Evolutionary conservation across 2,797 vertebrate species (phyloP), one percentile per base, ranked within the genome.

Genomic region (Apogon hyalosoma): DNA sequence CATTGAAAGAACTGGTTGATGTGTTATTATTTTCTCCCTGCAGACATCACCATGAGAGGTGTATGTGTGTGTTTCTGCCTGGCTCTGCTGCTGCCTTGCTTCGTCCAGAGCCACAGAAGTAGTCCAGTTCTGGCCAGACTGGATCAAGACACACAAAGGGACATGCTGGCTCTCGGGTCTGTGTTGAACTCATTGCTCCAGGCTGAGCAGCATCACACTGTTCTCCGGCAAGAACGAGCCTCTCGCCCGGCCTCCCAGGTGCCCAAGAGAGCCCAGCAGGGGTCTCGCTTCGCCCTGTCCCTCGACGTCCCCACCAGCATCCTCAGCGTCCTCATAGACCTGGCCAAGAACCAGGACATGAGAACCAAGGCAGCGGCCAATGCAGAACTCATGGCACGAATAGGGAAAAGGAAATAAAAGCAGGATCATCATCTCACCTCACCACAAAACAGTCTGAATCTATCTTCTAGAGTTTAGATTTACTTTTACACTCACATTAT

Each of bases 311-410:
- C 95, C 75, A 95, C 92, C 58, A 94, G 93, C 5, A 89, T 96
- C 80, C 92, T 96, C 69, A 94, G 94, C 15, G 92, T 94, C 62
- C 92, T 95, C 63, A 93, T 96, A 0, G 94, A 96, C 65, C 85
- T 95, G 78, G 95, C 93, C 83, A 95, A 94, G 86, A 95, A 95
- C 85, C 94, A 95, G 68, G 94, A 96, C 73, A 91, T 95, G 91
- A 92, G 91, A 46, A 92, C 91, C 84, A 96, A 94, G 79, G 95
- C 94, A 0, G 95, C 94, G 0, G 93, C 95, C 64, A 96, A 95
- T 0, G 94, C 95, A 0, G 85, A 96, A 84, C 92, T 96, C 67
- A 95, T 96, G 95, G 94, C 95, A 33, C 90, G 79, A 13, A 94
- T 96, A 0, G 95, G 95, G 64, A 92, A 88, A 59, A 91, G 92